Conservation (phyloP, 2,113 vertebrate genomes). For the Dunckerocampus dactyliophorus region DNA sequence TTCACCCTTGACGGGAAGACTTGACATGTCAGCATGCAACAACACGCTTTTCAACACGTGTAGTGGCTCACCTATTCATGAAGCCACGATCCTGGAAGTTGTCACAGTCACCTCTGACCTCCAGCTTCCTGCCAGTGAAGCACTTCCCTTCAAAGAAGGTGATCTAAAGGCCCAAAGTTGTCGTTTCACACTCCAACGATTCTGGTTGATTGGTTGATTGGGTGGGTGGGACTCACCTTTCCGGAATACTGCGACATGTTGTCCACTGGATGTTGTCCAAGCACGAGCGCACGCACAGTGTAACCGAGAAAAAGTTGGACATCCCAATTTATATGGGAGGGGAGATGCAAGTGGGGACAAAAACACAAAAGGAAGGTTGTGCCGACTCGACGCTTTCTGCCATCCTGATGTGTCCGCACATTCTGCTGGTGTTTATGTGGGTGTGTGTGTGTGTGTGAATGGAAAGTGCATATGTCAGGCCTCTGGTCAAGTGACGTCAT, state of each 20-base stretch:
- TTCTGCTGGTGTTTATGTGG: conserved; percentile 41
- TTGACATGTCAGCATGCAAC: no score
- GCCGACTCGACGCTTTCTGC: conserved; percentile 71
- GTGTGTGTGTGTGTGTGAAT: conserved; percentile 54
- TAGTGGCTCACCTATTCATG: conserved; percentile 64
- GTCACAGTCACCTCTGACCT: conserved; percentile 81
- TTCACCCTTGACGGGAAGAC: conserved; percentile 68
- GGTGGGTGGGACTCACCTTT: conserved; percentile 78
- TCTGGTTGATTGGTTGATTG: no score
- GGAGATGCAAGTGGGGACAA: conserved; percentile 53
- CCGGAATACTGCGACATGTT: conserved; percentile 87
- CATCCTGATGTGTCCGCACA: conserved; percentile 73
- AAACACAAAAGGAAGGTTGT: conserved; percentile 68
- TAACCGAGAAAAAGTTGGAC: conserved; percentile 67
- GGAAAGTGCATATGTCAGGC: conserved; percentile 72
- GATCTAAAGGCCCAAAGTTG: background rate
- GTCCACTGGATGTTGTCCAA: conserved; percentile 70
- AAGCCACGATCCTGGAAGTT: conserved; percentile 91
- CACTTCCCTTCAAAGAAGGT: conserved; percentile 79
- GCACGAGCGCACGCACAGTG: conserved; percentile 60
- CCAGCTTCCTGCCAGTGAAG: conserved; percentile 86
- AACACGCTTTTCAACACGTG: no score
- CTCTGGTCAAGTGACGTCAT: background rate
- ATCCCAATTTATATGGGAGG: conserved; percentile 71
- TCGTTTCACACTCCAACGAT: no score